Evolutionary conservation across 2,113 vertebrate species (phyloP).

Genomic region (Sturnus vulgaris): DNA sequence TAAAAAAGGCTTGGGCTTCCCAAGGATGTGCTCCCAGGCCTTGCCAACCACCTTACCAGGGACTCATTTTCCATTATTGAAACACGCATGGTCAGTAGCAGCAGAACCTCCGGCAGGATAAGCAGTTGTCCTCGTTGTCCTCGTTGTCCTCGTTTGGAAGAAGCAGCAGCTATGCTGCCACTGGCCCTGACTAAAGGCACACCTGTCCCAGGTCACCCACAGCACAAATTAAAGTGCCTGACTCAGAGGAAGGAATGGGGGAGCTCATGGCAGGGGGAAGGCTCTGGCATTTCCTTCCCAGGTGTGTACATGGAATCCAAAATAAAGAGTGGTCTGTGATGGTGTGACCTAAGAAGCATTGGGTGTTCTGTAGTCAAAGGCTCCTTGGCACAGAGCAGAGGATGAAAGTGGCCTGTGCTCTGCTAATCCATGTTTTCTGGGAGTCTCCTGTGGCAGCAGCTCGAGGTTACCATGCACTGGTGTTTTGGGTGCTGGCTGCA

Average conservation of each 20-base stretch:
- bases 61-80: neutral
- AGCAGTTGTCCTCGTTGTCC: neutral
- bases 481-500: neutral
- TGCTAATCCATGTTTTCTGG: neutral
- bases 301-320: neutral
- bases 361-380: neutral
- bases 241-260: neutral
- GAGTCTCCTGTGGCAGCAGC: neutral
- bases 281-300: neutral
- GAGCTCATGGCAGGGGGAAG: neutral
- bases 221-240: neutral
- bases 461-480: fast-evolving
- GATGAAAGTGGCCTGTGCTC: neutral
- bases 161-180: neutral
- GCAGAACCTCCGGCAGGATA: neutral
- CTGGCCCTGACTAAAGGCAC: neutral
- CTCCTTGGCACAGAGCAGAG: neutral
- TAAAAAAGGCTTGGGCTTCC: neutral
- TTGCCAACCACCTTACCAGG: neutral
- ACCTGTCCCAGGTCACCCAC: neutral
- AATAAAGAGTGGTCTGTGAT: neutral
- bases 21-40: neutral
- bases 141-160: neutral
- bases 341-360: neutral
- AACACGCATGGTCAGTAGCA: neutral